Percentiles rank a stretch among this genome's conserved stretches.
Evolutionary conservation across 2,888 invertebrate species (phyloP).

Genomic region (Aelia acuminata): DNA sequence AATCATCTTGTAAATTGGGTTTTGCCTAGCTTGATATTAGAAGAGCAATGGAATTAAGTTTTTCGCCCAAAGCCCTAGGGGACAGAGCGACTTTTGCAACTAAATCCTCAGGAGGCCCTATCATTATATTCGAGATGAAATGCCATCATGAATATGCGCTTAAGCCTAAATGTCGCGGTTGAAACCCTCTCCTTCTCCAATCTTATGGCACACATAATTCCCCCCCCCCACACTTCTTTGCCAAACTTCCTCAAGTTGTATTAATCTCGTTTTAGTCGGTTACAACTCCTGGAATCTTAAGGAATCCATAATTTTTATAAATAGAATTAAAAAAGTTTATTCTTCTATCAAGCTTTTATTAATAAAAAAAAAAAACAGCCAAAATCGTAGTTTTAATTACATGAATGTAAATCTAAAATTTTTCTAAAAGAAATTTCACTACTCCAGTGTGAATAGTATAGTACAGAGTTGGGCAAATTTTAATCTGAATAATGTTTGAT

Average conservation of each 20-base stretch:
- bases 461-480: too few relatives aligned
- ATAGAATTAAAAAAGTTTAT: background rate
- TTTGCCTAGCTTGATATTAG: background rate
- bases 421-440: too few relatives aligned
- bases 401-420: too few relatives aligned
- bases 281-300: background rate
- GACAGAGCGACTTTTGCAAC: slow-evolving; percentile 11
- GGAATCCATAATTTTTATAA: background rate
- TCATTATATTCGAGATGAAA: slow-evolving; percentile 26
- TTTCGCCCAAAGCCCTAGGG: background rate
- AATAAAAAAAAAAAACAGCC: too few relatives aligned
- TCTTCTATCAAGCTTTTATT: background rate
- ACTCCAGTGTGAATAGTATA: too few relatives aligned
- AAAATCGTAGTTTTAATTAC: too few relatives aligned
- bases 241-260: background rate
- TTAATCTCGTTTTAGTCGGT: slow-evolving; percentile 4
- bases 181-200: background rate
- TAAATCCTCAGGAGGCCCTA: background rate
- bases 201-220: slow-evolving; percentile 39
- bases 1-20: too few relatives aligned
- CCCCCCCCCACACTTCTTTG: background rate
- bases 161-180: slow-evolving; percentile 50
- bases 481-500: too few relatives aligned
- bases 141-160: slow-evolving; percentile 35
- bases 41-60: background rate